Base-by-base conservation (phyloP, 2,888 invertebrate genomes). In the Labia minor region DNA sequence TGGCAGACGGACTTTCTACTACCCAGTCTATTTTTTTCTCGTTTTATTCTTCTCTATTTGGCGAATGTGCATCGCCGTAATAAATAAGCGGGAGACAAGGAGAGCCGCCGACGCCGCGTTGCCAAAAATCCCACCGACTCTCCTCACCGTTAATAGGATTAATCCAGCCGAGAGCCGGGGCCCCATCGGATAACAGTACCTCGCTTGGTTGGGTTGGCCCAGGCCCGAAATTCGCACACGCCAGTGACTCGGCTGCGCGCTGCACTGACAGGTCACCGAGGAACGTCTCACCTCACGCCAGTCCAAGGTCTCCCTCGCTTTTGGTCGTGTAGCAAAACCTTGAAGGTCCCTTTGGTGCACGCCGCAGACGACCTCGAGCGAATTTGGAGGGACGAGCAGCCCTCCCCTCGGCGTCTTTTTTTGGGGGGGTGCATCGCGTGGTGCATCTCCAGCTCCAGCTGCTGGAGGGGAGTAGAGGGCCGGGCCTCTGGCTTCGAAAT, bases 21-120 rank as follows among this genome's bases (percentile, higher is more conserved):
- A 49, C 49, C 3, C 49, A 49, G 49, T 49, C 49, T 49, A 49
- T 49, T 49, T 49, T 49, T 49, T 49, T 49, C 49, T 49, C 49
- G 49, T 49, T 49, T 49, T 49, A 49, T 49, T 49, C 49, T 49
- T 49, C 49, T 49, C 49, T 49, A 49, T 49, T 49, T 49, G 49
- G 49, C 49, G 49, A 49, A 49, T 49, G 49, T 49, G 49, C 49
- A 49, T 49, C 49, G 49, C 49, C 49, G 49, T 49, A 49, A 49
- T 49, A 49, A 49, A 49, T 49, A 49, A 49, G 4, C 49, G 49
- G 14, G n/a, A 49, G 49, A 49, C 49, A 49, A 49, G 49, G 49
- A 16, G 14, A 11, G n/a, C 49, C 49, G 49, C 6, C 49, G 49
- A 49, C 49, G 49, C 49, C 49, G 49, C 49, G 49, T 49, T 49